Evolutionary conservation across 2,888 invertebrate species (phyloP).

Genomic region (Pristionchus maxplancki): DNA sequence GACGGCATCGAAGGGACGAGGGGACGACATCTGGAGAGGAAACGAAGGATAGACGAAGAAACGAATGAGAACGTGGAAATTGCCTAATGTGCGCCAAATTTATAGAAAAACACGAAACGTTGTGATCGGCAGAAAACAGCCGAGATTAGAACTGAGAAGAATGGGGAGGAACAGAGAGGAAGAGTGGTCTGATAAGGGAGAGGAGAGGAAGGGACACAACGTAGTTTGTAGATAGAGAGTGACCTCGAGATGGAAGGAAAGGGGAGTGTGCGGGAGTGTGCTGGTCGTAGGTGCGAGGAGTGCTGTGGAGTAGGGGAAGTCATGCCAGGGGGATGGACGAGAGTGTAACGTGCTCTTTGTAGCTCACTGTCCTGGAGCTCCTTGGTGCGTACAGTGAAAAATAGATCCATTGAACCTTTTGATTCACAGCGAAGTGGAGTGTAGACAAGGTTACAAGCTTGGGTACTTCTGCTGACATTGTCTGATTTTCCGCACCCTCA

Average conservation of each 20-base stretch:
- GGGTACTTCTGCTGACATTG: too few relatives aligned
- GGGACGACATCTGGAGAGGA: background rate
- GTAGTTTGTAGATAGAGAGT: constrained; percentile 43
- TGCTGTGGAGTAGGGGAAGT: background rate
- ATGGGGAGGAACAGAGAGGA: background rate
- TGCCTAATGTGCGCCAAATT: background rate
- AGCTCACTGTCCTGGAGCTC: too few relatives aligned
- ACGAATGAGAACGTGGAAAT: background rate
- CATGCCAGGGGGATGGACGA: too few relatives aligned
- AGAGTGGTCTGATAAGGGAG: constrained; percentile 16
- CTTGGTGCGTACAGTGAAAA: too few relatives aligned
- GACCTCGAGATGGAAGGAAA: constrained; percentile 11
- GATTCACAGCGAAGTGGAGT: too few relatives aligned
- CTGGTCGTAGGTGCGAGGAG: background rate
- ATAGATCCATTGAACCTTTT: too few relatives aligned
- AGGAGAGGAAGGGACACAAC: background rate
- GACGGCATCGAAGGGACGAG: constrained; percentile 73
- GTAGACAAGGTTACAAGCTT: too few relatives aligned
- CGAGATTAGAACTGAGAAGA: constrained; percentile 25
- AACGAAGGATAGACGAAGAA: background rate
- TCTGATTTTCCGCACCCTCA: too few relatives aligned
- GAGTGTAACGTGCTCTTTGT: too few relatives aligned
- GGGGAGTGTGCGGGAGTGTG: background rate
- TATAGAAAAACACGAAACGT: background rate
- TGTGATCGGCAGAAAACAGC: background rate